Evolutionary conservation across 2,888 invertebrate species (phyloP).

Genomic region (Kuschelorhynchus macadamiae): DNA sequence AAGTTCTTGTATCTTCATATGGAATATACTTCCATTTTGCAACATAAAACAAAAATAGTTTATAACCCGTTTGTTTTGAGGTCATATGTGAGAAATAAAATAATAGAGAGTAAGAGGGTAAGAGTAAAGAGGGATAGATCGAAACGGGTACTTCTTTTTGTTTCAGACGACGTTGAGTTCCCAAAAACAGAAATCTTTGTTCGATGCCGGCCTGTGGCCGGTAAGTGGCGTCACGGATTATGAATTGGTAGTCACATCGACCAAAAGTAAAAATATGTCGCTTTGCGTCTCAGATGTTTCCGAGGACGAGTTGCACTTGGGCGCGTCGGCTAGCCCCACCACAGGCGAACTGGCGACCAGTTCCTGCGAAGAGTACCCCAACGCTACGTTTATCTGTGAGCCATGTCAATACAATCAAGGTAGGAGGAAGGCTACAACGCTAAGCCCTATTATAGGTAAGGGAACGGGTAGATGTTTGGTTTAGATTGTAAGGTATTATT

Average conservation of each 20-base stretch:
- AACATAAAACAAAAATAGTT: no score
- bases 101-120: no score
- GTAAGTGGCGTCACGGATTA: constrained; percentile 11
- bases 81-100: no score
- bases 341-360: constrained; percentile 54
- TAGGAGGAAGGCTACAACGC: constrained; percentile 35
- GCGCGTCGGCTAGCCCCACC: constrained; percentile 69
- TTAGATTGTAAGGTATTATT: no score
- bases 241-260: constrained; percentile 29
- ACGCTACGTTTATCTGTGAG: constrained; percentile 9
- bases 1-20: no score
- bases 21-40: no score
- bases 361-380: constrained; percentile 20
- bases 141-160: constrained; percentile 25
- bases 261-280: constrained; percentile 56
- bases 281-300: constrained; percentile 54
- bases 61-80: no score
- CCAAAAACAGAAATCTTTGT: constrained; percentile 67
- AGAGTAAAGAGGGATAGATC: no score
- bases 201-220: constrained; percentile 63
- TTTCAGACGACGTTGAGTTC: constrained; percentile 68
- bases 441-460: constrained; percentile 43
- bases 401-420: constrained; percentile 17
- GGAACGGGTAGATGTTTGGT: no score
- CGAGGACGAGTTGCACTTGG: constrained; percentile 68